phyloP scores from a whole-genome alignment of 2,888 invertebrate genomes.

The Orthosia gothica region DNA sequence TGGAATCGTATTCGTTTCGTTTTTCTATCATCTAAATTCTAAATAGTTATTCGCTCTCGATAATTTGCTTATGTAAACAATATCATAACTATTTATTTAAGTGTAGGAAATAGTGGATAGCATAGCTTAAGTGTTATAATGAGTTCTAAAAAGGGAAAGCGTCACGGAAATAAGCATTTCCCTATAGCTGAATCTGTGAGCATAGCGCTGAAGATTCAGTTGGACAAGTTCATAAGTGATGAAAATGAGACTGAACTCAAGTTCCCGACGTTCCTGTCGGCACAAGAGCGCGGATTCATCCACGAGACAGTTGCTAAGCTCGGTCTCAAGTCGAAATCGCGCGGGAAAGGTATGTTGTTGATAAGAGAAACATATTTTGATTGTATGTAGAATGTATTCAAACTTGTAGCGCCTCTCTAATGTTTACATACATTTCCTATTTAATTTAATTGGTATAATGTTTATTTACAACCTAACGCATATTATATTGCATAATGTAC shows the following conservation, averaged over 20 bases:
- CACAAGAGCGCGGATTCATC: constrained; percentile 95
- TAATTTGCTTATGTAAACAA: constrained; percentile 64
- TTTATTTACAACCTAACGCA: not conserved
- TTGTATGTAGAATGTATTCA: not conserved
- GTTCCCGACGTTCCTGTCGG: constrained; percentile 95
- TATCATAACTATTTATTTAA: constrained; percentile 30
- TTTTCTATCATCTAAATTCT: constrained; percentile 50
- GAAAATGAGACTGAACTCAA: constrained; percentile 89
- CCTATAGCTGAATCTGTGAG: constrained; percentile 89
- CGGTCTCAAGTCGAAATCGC: constrained; percentile 95
- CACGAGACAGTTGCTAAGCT: constrained; percentile 93
- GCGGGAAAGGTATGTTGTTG: constrained; percentile 93
- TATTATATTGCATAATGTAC: not conserved
- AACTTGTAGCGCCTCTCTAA: not conserved
- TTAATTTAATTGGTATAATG: not conserved
- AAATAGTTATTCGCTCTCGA: constrained; percentile 19
- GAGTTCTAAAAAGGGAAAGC: constrained; percentile 87
- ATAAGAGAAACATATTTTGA: constrained; percentile 36
- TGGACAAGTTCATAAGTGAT: constrained; percentile 87
- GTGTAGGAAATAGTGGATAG: constrained; percentile 40
- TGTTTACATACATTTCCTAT: not conserved
- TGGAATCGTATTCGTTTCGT: constrained; percentile 43
- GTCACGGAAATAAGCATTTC: constrained; percentile 87
- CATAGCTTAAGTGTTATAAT: constrained; percentile 68
- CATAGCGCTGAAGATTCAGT: constrained; percentile 88